Conservation (phyloP, 2,888 invertebrate species). For the Reticulitermes lucifugus region DNA sequence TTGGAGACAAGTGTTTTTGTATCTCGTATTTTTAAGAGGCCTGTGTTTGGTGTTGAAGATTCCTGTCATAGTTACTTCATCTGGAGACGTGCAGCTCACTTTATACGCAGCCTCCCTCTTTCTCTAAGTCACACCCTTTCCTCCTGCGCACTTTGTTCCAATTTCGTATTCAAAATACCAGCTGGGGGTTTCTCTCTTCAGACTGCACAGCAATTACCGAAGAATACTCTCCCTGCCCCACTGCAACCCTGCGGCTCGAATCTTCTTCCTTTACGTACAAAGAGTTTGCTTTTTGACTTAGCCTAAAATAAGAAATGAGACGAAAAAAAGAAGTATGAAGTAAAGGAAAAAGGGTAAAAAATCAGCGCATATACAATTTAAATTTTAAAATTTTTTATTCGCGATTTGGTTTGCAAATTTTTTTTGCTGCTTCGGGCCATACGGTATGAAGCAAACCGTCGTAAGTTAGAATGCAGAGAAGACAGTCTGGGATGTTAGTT, state of each 20-base stretch:
- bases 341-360: neutral
- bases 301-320: neutral
- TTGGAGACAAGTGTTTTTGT: too few species aligned
- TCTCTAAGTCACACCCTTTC: too few species aligned
- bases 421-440: slow-evolving; percentile 21
- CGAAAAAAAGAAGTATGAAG: neutral
- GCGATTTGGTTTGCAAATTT: slow-evolving; percentile 50
- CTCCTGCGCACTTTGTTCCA: neutral
- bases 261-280: neutral
- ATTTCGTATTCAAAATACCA: slow-evolving; percentile 31
- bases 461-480: neutral
- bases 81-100: too few species aligned
- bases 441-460: slow-evolving; percentile 17
- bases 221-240: neutral
- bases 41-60: too few species aligned
- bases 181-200: neutral
- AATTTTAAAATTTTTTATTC: slow-evolving; percentile 30
- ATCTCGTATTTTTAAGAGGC: too few species aligned
- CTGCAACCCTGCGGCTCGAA: neutral
- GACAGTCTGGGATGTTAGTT: too few species aligned
- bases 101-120: too few species aligned
- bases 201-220: slow-evolving; percentile 13
- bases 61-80: too few species aligned
- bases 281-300: neutral
- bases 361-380: slow-evolving; percentile 41